Percentiles rank a stretch among this genome's conserved stretches.
These are phyloP conservation scores for Triplophysa tibetana DNA, from an alignment of 2,113 vertebrate species.

Conservation along the genomic window DNA sequence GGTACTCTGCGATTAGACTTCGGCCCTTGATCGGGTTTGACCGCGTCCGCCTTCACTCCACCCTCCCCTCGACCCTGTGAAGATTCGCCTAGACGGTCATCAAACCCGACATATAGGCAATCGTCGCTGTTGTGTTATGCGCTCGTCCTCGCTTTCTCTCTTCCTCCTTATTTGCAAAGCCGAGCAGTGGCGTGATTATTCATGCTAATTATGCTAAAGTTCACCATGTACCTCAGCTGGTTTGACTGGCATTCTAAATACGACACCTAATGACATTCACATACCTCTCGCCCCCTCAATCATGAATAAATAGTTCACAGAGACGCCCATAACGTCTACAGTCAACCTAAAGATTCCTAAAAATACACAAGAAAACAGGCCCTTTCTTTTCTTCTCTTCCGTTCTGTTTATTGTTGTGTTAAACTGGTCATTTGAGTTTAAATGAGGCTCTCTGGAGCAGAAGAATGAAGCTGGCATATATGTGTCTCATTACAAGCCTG, in stretches of 20 bases:
- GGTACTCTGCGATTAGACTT: background rate
- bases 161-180: constrained; percentile 60
- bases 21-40: background rate
- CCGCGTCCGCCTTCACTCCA: background rate
- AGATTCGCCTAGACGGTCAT: constrained; percentile 61
- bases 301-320: background rate
- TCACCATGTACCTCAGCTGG: constrained; percentile 66
- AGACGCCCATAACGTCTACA: background rate
- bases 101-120: constrained; percentile 61
- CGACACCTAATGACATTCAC: constrained; percentile 63
- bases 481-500: constrained; percentile 43
- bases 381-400: background rate
- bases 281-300: background rate
- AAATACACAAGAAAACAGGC: background rate
- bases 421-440: constrained; percentile 53
- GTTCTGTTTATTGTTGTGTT: constrained; percentile 42
- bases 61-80: constrained; percentile 44
- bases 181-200: constrained; percentile 73
- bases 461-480: constrained; percentile 35
- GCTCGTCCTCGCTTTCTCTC: constrained; percentile 46
- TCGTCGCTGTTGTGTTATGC: constrained; percentile 58
- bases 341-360: too few relatives aligned
- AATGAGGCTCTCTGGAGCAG: constrained; percentile 32
- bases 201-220: constrained; percentile 73
- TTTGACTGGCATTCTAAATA: constrained; percentile 63